Percentiles rank a stretch among this genome's conserved stretches.
phyloP scores from a whole-genome alignment of 2,113 vertebrate genomes.

The Vidua macroura region DNA sequence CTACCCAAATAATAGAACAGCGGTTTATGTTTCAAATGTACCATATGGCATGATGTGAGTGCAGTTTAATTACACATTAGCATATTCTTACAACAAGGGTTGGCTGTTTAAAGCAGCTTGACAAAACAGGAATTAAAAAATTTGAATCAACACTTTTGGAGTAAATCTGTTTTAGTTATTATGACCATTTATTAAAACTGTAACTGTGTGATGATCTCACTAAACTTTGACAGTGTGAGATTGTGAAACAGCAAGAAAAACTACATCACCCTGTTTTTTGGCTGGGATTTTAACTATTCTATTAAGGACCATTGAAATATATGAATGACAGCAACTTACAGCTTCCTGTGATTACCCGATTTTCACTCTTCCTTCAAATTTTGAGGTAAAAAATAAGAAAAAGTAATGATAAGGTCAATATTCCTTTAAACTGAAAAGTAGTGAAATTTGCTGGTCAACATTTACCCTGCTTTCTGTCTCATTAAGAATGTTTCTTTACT shows the following conservation, averaged over 20 bases:
- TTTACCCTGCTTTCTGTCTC: conserved; percentile 47
- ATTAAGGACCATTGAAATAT: background rate
- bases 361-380: background rate
- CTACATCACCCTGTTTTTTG: background rate
- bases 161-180: conserved; percentile 38
- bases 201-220: background rate
- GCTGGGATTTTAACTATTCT: background rate
- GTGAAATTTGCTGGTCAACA: conserved; percentile 30
- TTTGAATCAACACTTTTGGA: conserved; percentile 53
- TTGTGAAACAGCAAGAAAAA: background rate
- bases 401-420: conserved; percentile 2
- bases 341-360: background rate
- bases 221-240: background rate
- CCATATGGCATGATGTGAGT: conserved; percentile 77
- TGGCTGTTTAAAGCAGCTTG: conserved; percentile 72
- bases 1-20: conserved; percentile 70
- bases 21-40: conserved; percentile 77
- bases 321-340: background rate
- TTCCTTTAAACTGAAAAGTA: conserved; percentile 40
- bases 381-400: conserved; percentile 9
- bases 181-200: background rate
- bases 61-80: conserved; percentile 80
- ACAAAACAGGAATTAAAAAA: conserved; percentile 75
- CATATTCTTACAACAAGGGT: conserved; percentile 74
- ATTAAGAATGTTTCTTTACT: conserved; percentile 60